phyloP scores from a whole-genome alignment of 1,140 invertebrate species.

The Temnothorax nylanderi region DNA sequence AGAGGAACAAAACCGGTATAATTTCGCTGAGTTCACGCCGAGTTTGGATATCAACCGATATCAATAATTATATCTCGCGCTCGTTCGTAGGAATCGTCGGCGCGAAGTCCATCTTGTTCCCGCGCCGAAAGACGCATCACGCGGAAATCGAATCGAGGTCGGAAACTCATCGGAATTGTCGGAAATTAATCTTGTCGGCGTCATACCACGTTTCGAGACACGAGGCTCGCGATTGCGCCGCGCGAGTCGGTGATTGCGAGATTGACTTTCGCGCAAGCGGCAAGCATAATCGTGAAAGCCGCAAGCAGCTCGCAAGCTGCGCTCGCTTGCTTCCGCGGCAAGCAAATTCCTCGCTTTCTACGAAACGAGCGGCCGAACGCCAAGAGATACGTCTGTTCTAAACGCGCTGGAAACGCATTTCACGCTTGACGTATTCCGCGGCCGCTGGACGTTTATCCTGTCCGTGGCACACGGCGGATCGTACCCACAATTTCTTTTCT shows the following conservation, averaged over 20 bases:
- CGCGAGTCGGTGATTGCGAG: conserved; percentile 39
- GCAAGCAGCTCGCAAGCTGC: conserved; percentile 26
- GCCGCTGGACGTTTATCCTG: conserved; percentile 25
- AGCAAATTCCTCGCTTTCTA: conserved; percentile 44
- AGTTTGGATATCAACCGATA: not conserved
- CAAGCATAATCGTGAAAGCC: conserved; percentile 46
- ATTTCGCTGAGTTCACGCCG: conserved; percentile 15
- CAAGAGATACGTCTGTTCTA: not conserved
- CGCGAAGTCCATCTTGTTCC: no score
- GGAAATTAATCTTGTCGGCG: not conserved
- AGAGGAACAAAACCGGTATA: conserved; percentile 14
- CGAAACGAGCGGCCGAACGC: not conserved
- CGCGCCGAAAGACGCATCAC: no score
- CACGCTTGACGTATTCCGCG: conserved; percentile 35
- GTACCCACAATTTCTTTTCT: conserved; percentile 39
- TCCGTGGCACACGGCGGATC: not conserved
- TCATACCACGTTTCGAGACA: not conserved
- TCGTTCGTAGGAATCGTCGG: not conserved
- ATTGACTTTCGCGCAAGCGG: conserved; percentile 50
- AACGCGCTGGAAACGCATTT: conserved; percentile 18
- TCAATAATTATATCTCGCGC: not conserved
- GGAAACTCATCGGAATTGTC: not conserved
- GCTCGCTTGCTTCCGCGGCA: conserved; percentile 22
- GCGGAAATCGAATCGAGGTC: not conserved
- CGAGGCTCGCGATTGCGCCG: not conserved